Evolutionary conservation across 53 echinoderm and acorn worm genomes (phyloP), one percentile per base, ranked within the genome.

Genomic region (Stichopus horrens): DNA sequence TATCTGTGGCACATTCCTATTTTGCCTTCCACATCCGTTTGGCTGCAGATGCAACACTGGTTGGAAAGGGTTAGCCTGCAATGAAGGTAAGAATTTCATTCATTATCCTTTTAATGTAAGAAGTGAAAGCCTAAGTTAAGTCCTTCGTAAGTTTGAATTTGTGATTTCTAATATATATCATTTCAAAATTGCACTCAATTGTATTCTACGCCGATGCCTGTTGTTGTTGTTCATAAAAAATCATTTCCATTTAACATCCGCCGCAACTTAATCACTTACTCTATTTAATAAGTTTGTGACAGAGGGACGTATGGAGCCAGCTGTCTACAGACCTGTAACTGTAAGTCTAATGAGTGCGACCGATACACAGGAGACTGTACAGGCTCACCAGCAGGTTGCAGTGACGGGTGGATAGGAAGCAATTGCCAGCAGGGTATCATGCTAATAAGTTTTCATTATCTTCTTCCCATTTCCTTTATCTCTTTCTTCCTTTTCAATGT

Each of bases 321-420:
- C 23, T 95, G 95, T 59, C 75, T 87, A 80, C 93, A 95, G 73
- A 82, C 86, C 6, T 95, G 93, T 58, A 92, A 93, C 68, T 95
- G 95, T 77, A 54, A 76, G 11, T 81, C 90, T 19, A 83, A 88
- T 21, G 57, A 86, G 7, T 95, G 95, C 54, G 78, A 88, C 58
- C 56, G 89, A 18, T 92, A 86, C 56, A 95, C 93, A 5, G 95
- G 95, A 18, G 90, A 23, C 11, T 95, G 95, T 58, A 90, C 90
- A 13, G 89, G 86, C 5, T 84, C 86, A 37, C 57, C 20, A 56
- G 16, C 0, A 19, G 91, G 87, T 0, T 94, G 94, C 21, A 86
- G 77, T 7, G 20, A 7, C 19, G 93, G 93, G 22, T 88, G 93
- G 93, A 75, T 79, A 73, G 93, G 90, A 13, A 53, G n/a, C 55